These are phyloP conservation scores for Xerus rutilus DNA, from an alignment of 2,797 vertebrate species.

Conservation along the genomic window DNA sequence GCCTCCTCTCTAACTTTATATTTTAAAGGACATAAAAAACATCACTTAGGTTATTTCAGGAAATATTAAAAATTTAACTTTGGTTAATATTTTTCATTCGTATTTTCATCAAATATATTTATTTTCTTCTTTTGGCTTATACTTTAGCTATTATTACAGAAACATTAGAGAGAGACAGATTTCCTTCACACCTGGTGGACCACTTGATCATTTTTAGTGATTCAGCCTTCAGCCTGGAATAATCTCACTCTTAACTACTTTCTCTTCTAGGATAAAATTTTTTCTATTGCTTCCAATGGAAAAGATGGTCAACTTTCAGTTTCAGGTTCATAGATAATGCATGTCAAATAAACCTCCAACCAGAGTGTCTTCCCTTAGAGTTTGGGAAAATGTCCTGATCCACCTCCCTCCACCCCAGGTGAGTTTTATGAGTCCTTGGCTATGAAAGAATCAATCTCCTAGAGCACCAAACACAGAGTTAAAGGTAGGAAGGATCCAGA, in stretches of 20 bases:
- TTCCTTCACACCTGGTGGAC: not conserved
- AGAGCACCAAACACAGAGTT: not conserved
- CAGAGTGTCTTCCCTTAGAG: not conserved
- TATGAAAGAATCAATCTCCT: not conserved
- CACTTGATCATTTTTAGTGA: not conserved
- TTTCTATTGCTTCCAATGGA: not conserved
- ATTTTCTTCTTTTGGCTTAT: not conserved
- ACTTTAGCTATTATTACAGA: not conserved
- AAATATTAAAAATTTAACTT: not conserved
- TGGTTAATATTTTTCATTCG: not conserved
- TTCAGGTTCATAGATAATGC: not conserved
- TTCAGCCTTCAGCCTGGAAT: not conserved
- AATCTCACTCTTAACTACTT: not conserved
- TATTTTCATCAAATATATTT: not conserved
- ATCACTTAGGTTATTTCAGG: not conserved
- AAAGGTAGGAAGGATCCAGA: not conserved
- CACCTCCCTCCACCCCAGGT: no score
- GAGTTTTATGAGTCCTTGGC: not conserved
- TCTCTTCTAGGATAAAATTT: not conserved
- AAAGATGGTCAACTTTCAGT: not conserved
- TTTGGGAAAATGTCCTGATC: not conserved
- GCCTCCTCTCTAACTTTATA: conserved; percentile 34
- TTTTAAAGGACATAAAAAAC: conserved; percentile 53
- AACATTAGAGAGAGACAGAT: no score
- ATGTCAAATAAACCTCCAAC: not conserved